These are phyloP conservation scores for Ovis aries DNA, from an alignment of 2,113 vertebrate species.

Conservation along the genomic window ARS-UI_Ramb_v3.0 NC_056058.1:40772001-40772500, in stretches of 20 bases:
- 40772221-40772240: rapidly evolving
- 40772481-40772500: not conserved
- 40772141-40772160: not conserved
- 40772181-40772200: not conserved
- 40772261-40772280: no score
- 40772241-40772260: not conserved
- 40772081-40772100: not conserved
- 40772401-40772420: not conserved
- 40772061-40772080: not conserved
- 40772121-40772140: not conserved
- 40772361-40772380: not conserved
- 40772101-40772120: not conserved
- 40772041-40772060: not conserved
- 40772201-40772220: not conserved
- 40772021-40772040: not conserved
- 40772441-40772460: no score
- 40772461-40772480: rapidly evolving
- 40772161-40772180: not conserved
- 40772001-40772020: not conserved
- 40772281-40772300: not conserved
- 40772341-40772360: not conserved
- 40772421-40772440: not conserved
- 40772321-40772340: no score
- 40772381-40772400: rapidly evolving
- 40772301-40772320: not conserved